Percentiles rank a stretch among this genome's conserved stretches.
phyloP scores from a whole-genome alignment of 2,797 vertebrate genomes.

The Sternarchorhynchus goeldii region DNA sequence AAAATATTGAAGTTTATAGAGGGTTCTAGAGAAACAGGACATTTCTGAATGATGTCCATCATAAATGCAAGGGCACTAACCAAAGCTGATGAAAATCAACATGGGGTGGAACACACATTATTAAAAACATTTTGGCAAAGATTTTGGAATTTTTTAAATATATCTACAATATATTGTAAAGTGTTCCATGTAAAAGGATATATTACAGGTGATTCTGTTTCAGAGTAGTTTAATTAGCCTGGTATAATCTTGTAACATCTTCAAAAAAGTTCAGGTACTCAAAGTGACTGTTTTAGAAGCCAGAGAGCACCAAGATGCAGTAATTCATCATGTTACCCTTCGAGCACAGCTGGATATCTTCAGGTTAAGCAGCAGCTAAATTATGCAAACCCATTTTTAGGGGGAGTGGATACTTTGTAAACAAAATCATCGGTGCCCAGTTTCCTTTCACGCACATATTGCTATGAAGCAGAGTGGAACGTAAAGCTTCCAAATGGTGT shows the following conservation, averaged over 20 bases:
- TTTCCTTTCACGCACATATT: conserved; percentile 3
- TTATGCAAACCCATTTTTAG: conserved; percentile 18
- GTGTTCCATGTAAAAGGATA: not conserved
- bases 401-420: conserved; percentile 27
- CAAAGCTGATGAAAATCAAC: too few species aligned
- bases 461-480: not conserved
- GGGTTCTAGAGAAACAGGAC: too few species aligned
- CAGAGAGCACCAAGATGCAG: conserved; percentile 20
- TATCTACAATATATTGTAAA: too few species aligned
- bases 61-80: too few species aligned
- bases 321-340: conserved; percentile 38
- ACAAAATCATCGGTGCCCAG: conserved; percentile 16
- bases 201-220: not conserved
- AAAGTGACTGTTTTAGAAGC: conserved; percentile 25
- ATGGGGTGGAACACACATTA: too few species aligned
- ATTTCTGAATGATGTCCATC: too few species aligned
- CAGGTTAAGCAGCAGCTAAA: conserved; percentile 36
- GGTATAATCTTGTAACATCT: not conserved
- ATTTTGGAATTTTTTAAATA: too few species aligned
- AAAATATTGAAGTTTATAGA: too few species aligned
- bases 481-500: conserved; percentile 4
- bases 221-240: not conserved
- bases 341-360: conserved; percentile 33
- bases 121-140: too few species aligned
- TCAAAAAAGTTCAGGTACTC: not conserved